Base-by-base conservation (phyloP, 2,888 invertebrate species). In the Sarcophaga rosellei region DNA sequence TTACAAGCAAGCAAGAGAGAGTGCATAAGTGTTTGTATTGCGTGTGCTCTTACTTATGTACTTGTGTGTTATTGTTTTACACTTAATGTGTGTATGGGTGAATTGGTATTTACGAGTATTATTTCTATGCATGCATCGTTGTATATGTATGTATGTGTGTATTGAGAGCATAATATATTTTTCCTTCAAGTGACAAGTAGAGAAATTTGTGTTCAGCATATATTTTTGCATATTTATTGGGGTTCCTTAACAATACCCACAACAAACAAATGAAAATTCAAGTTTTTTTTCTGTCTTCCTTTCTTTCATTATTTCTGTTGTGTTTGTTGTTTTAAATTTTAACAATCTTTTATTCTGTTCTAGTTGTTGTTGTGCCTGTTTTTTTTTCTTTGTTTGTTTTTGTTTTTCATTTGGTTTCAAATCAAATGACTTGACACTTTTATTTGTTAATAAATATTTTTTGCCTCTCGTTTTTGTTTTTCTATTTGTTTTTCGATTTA, bases 171-270 rank as follows among this genome's bases (percentile, higher is more conserved):
- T 10, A 35, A 35, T 35, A 35, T 35, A 35, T 35, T 35, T 65
- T 78, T 63, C 53, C 21, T 62, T 44, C n/a, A 45, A 61, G 57
- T 83, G 85, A 86, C 85, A 86, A 80, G 68, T 63, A 25, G 20
- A 81, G 81, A 77, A 35, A 79, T 85, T 81, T 85, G 78, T 68
- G 35, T 35, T 68, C 35, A 61, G 69, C 77, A 35, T 35, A 62
- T 76, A 79, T 75, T 82, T 82, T 86, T 86, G 75, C 79, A 82
- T 86, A 76, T 82, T 68, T 76, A 73, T 79, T 76, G 76, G 73
- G 82, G 75, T 63, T 44, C 53, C 4, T 59, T 59, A 61, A 59
- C 35, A 73, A 72, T 35, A 6, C 6, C 8, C 10, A 23, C 10
- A 45, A 59, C 61, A 21, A 70, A 61, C 20, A 62, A 61, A 66